These are phyloP conservation scores for Colistium nudipinnis DNA, from an alignment of 2,113 vertebrate genomes.

Conservation along the genomic window DNA sequence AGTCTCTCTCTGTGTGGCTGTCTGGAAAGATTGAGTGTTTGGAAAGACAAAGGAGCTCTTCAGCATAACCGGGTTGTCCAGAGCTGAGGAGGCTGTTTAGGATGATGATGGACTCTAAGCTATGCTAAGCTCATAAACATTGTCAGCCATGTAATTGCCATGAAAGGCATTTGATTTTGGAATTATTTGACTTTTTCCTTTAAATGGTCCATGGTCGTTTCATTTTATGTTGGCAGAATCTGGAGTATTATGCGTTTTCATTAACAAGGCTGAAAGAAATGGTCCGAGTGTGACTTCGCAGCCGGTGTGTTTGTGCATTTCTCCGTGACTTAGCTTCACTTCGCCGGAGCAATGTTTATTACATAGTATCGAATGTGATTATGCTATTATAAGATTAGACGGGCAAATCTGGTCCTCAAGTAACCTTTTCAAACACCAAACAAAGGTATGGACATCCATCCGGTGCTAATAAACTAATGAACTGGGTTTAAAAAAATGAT, in stretches of 20 bases:
- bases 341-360: too few species aligned
- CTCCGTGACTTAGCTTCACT: too few species aligned
- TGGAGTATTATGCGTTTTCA: too few species aligned
- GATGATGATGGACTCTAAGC: conserved; percentile 60
- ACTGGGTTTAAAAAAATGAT: conserved; percentile 1
- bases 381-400: too few species aligned
- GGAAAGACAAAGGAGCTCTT: conserved; percentile 65
- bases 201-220: too few species aligned
- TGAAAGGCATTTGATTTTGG: conserved; percentile 20
- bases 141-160: conserved; percentile 29
- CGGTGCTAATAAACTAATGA: neutral
- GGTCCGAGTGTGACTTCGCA: too few species aligned
- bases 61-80: conserved; percentile 50
- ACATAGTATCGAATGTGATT: too few species aligned
- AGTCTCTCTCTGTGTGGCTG: conserved; percentile 64
- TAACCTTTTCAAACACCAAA: conserved; percentile 3
- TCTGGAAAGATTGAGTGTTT: conserved; percentile 66
- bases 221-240: too few species aligned
- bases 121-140: conserved; percentile 48
- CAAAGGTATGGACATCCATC: neutral
- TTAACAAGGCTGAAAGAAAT: too few species aligned
- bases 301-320: too few species aligned
- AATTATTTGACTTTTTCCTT: neutral
- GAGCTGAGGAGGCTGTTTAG: conserved; percentile 64
- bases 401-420: neutral